Evolutionary conservation across 2,888 invertebrate species (phyloP), one percentile per base, ranked within the genome.

Genomic region (Polymixis flavicincta): DNA sequence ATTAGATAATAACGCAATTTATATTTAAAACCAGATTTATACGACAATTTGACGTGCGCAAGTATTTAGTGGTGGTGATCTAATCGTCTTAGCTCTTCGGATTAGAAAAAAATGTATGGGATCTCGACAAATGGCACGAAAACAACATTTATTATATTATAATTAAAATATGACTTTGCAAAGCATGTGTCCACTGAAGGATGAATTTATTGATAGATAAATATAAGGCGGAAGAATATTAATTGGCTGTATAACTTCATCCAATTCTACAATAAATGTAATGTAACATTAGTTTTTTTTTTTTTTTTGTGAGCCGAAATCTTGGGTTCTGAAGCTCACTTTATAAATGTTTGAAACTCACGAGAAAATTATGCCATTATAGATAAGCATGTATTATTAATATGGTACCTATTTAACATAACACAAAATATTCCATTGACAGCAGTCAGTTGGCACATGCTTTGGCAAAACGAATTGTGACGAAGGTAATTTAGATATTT

Each of bases 1-100:
- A 75, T 76, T 77, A 82, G 45, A 66, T 76, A 64, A 64, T 74
- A 76, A 78, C 17, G 64, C 68, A 74, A 78, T 74, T 86, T 76
- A 57, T 67, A 78, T 73, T 57, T 67, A 66, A 72, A 78, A 71
- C 67, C 74, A 70, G 68, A 78, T 83, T 80, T 77, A 67, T 75
- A 68, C 78, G 74, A 81, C 69, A 77, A 80, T 73, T 71, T 77
- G 68, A 77, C 69, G 74, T 82, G 80, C 74, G 85, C 80, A 80
- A 84, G 79, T 82, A 78, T 75, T 67, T 76, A 81, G 69, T 69
- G 80, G 57, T 84, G 83, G 78, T 88, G 78, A 88, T 80, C 80
- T 76, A 78, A 85, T 82, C 82, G 84, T 87, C 87, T 85, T 80
- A 83, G 85, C 85, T 86, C 78, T 80, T 82, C 83, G 87, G 79